phyloP scores from a whole-genome alignment of 1,140 invertebrate species.

The Saccostrea echinata region DNA sequence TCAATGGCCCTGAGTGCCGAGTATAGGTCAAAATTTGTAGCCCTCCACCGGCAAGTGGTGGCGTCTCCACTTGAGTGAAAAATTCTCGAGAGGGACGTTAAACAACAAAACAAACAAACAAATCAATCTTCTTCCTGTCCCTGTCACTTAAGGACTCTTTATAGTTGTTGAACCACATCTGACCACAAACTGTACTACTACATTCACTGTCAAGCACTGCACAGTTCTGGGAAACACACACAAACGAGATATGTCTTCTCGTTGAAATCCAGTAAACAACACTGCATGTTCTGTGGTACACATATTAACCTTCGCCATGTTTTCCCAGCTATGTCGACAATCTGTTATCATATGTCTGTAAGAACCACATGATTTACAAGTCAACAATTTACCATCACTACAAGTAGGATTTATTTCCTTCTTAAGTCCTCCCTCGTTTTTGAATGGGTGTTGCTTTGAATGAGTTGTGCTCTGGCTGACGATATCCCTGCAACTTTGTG shows the following conservation, averaged over 20 bases:
- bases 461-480: background rate
- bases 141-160: no score
- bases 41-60: no score
- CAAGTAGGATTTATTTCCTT: no score
- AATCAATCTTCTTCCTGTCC: no score
- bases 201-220: background rate
- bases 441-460: background rate
- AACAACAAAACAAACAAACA: no score
- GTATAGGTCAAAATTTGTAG: no score
- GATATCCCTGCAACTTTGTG: background rate
- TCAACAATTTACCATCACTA: no score
- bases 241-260: background rate
- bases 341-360: background rate
- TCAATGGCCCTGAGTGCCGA: no score
- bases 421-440: no score
- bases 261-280: constrained; percentile 3
- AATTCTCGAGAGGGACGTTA: no score
- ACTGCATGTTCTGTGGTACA: background rate
- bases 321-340: background rate
- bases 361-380: background rate
- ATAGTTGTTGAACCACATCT: no score
- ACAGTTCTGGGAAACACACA: background rate
- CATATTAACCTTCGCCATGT: background rate
- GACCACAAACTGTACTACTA: background rate
- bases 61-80: no score